Evolutionary conservation across 2,113 vertebrate species (phyloP), one percentile per base, ranked within the genome.

Genomic region (Prinia subflava): DNA sequence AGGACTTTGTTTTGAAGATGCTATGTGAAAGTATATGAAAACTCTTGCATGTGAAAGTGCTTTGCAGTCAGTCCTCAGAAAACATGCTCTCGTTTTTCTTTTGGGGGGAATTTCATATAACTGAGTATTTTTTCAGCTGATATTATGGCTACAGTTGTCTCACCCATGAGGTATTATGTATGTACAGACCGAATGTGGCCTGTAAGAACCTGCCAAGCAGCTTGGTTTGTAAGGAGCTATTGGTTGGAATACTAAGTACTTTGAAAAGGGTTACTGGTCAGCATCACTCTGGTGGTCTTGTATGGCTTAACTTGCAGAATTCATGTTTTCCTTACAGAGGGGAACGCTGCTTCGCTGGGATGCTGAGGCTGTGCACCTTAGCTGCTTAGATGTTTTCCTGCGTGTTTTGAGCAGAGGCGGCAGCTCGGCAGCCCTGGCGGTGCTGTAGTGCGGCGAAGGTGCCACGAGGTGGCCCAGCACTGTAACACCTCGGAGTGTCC

Each of bases 391-490:
- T 39, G 17, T 73, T 68, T 73, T 12, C 49, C 39, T 14, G 41
- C n/a, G 10, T 2, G 65, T 2, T 86, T 83, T 22, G 74, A 41
- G 10, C 37, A 49, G 67, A 46, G 4, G 4, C 25, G 2, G 53
- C 24, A 13, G 19, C 37, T 49, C 14, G 27, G 9, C 24, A 1
- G 27, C 28, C 3, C 15, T 2, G 25, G 30, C 15, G 63, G 24
- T 4, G 5, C 69, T 95, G 97, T 25, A 96, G 6, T 97, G 64
- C 55, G 22, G 25, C 14, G 44, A 47, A 9, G 0, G 15, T 33
- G 77, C 98, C 98, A 88, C 96, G 46, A 97, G 98, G 75, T 95
- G 98, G 97, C 98, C 88, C 97, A 97, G 6, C 59, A 39, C 77
- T 77, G 33, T 49, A 89, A 69, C 62, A 3, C 71, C 86, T 24